Conservation (phyloP, 1,140 invertebrate species). For the Centruroides vittatus region DNA sequence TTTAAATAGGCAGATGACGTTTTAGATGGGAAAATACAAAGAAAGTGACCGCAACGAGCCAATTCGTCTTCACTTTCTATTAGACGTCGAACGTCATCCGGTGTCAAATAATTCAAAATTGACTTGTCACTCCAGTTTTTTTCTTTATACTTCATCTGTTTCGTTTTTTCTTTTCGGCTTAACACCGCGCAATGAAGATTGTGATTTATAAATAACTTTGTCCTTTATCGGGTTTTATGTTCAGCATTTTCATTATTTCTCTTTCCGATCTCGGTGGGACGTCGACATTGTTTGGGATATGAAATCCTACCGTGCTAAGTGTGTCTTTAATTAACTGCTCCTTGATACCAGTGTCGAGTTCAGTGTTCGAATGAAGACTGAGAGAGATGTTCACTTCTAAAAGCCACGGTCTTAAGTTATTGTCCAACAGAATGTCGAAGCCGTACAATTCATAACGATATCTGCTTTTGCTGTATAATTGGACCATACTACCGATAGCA, state of each 20-base stretch:
- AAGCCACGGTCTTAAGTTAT: conserved; percentile 67
- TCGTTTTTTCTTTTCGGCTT: not conserved
- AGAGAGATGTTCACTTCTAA: conserved; percentile 95
- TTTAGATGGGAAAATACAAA: conserved; percentile 62
- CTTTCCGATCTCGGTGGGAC: not conserved
- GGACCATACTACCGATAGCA: conserved; percentile 29
- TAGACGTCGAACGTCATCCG: conserved; percentile 77
- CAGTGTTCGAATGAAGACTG: conserved; percentile 17
- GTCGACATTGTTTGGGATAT: conserved; percentile 42
- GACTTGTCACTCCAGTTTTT: not conserved
- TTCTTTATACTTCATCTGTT: not conserved
- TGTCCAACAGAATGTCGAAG: conserved; percentile 46
- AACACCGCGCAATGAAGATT: not conserved
- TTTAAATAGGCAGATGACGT: conserved; percentile 60
- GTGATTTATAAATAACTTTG: no score
- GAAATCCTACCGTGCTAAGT: conserved; percentile 80
- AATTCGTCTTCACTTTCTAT: conserved; percentile 83
- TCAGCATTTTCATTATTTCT: not conserved
- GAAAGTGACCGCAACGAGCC: conserved; percentile 51
- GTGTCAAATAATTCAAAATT: conserved; percentile 61
- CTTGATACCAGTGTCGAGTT: conserved; percentile 1
- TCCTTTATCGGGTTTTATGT: no score
- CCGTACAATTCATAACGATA: conserved; percentile 43
- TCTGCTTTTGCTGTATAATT: conserved; percentile 28
- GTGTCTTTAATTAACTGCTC: conserved; percentile 44